phyloP scores from a whole-genome alignment of 2,113 vertebrate species.

The Alethe diademata region DNA sequence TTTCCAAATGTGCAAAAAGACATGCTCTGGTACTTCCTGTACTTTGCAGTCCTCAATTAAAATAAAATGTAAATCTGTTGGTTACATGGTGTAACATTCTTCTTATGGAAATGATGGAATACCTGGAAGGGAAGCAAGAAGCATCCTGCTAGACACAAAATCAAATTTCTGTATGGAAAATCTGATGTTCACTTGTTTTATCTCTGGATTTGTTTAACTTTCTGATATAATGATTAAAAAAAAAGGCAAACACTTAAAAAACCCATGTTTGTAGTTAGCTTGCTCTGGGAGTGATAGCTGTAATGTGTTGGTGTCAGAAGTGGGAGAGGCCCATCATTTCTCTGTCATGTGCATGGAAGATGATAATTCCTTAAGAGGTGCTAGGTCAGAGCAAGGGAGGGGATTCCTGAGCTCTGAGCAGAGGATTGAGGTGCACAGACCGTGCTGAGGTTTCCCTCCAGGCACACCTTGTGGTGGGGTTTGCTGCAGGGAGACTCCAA shows the following conservation, averaged over 20 bases:
- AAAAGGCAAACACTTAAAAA: not conserved
- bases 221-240: not conserved
- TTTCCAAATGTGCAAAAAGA: not conserved
- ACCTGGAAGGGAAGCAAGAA: not conserved
- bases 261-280: not conserved
- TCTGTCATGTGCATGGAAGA: not conserved
- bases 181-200: not conserved
- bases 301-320: not conserved
- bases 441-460: rapidly evolving
- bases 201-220: not conserved
- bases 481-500: not conserved
- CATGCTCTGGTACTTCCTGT: rapidly evolving
- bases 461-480: rapidly evolving
- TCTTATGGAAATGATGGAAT: not conserved
- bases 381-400: too few relatives aligned
- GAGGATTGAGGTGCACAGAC: rapidly evolving
- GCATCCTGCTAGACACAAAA: not conserved
- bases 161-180: not conserved
- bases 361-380: not conserved
- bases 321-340: not conserved
- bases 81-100: not conserved
- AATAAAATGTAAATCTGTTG: not conserved
- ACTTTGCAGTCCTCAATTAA: not conserved
- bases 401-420: not conserved
- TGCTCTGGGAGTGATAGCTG: not conserved